A percentile compares a stretch with the other conserved stretches of the same genome.
phyloP scores from a whole-genome alignment of 1,140 invertebrate genomes.

The Carposina sasakii region DNA sequence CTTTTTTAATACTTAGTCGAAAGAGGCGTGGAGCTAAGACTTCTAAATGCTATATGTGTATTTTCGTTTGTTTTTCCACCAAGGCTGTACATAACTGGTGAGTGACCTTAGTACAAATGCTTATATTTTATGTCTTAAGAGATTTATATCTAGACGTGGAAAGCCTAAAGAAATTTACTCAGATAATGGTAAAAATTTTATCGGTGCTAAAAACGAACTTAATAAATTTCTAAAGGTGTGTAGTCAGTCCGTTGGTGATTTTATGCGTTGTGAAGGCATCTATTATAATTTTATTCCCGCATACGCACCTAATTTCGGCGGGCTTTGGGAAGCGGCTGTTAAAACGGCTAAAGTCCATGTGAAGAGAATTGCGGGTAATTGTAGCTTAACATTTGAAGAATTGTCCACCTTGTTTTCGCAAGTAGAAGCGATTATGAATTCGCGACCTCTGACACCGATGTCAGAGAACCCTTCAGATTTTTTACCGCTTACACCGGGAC shows the following conservation, averaged over 20 bases:
- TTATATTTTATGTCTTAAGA: constrained; percentile 10
- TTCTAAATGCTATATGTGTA: constrained; percentile 32
- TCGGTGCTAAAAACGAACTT: constrained; percentile 5
- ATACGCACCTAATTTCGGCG: not conserved
- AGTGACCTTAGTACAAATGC: constrained; percentile 8
- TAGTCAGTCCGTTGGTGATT: not conserved
- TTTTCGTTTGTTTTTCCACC: constrained; percentile 34
- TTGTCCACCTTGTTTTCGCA: constrained; percentile 11
- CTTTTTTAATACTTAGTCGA: constrained; percentile 23
- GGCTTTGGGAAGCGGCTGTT: not conserved
- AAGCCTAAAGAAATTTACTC: constrained; percentile 5
- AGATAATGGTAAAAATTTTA: constrained; percentile 19
- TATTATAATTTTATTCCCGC: constrained; percentile 1
- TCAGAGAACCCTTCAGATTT: not conserved
- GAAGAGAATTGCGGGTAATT: not conserved
- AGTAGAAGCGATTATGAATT: constrained; percentile 19
- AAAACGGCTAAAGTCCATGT: not conserved
- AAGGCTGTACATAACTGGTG: constrained; percentile 29
- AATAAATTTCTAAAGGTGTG: not conserved
- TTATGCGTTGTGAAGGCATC: not conserved
- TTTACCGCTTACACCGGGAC: not conserved
- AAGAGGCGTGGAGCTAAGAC: constrained; percentile 22
- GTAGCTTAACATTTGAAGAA: constrained; percentile 13
- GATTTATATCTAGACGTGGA: constrained; percentile 11
- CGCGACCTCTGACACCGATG: constrained; percentile 16